A percentile compares a stretch with the other conserved stretches of the same genome.
Conservation (phyloP, 1,140 invertebrate species). For the Aphaenogaster floridana region DNA sequence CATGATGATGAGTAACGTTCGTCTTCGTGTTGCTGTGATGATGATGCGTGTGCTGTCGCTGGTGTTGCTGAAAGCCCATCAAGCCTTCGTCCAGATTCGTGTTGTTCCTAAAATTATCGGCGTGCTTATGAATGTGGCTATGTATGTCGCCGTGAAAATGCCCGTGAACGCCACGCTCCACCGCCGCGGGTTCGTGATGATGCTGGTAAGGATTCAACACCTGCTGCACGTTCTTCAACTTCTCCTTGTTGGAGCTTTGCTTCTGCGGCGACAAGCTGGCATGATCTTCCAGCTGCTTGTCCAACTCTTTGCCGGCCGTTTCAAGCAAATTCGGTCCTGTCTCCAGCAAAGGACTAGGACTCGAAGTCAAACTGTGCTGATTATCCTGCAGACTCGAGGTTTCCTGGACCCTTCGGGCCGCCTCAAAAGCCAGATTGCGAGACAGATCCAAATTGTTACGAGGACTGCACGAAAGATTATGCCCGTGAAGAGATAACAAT, state of each 20-base stretch:
- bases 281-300: conserved; percentile 74
- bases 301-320: conserved; percentile 65
- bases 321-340: conserved; percentile 61
- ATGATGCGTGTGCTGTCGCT: conserved; percentile 77
- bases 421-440: conserved; percentile 75
- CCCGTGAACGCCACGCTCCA: conserved; percentile 71
- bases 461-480: conserved; percentile 72
- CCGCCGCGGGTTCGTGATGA: conserved; percentile 71
- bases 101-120: conserved; percentile 67
- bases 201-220: conserved; percentile 77
- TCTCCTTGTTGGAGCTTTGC: conserved; percentile 67
- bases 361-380: conserved; percentile 74
- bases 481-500: conserved; percentile 67
- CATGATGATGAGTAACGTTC: conserved; percentile 62
- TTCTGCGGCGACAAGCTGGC: conserved; percentile 62
- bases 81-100: conserved; percentile 72
- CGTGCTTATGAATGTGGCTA: conserved; percentile 73
- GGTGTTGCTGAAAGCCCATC: conserved; percentile 75
- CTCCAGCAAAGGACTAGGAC: conserved; percentile 73
- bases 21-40: conserved; percentile 73
- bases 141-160: conserved; percentile 73
- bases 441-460: conserved; percentile 72
- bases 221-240: conserved; percentile 76
- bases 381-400: conserved; percentile 69
- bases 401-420: conserved; percentile 75